phyloP scores from a whole-genome alignment of 2,797 vertebrate genomes.

The Sebastes alutus region DNA sequence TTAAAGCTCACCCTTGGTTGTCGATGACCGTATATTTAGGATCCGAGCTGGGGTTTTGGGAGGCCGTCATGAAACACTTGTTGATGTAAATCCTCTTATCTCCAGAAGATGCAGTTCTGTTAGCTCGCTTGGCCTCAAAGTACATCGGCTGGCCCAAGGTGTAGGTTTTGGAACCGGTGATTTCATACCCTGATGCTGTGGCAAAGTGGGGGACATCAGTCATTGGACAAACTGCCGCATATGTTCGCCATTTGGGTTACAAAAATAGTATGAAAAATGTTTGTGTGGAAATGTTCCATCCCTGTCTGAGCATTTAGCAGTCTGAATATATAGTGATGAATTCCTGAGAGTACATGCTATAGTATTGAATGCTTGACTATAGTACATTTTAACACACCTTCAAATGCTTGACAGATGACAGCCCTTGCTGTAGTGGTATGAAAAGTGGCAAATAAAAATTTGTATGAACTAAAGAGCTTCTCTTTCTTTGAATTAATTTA shows the following conservation, averaged over 20 bases:
- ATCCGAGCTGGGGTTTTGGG: constrained; percentile 5
- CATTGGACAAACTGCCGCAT: not conserved
- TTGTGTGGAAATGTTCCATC: not conserved
- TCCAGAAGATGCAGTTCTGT: fast-evolving
- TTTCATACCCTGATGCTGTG: constrained; percentile 59
- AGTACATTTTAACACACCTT: not conserved
- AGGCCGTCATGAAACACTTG: constrained; percentile 70
- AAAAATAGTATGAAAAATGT: not conserved
- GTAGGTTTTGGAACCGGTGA: constrained; percentile 23
- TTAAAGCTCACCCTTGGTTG: constrained; percentile 72
- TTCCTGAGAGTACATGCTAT: not conserved
- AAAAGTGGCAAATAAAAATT: not conserved
- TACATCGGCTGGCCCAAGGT: constrained; percentile 65
- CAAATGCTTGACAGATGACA: not conserved
- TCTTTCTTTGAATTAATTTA: not conserved
- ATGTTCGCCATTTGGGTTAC: not conserved
- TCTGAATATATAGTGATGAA: not conserved
- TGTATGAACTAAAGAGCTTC: not conserved
- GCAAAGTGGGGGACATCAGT: fast-evolving
- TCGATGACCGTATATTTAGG: constrained; percentile 63
- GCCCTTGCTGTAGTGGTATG: not conserved
- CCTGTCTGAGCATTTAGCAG: not conserved
- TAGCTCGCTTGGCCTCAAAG: constrained; percentile 63
- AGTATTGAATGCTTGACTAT: not conserved
- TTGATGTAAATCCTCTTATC: constrained; percentile 66